Percentiles rank a stretch among this genome's conserved stretches.
phyloP scores from a whole-genome alignment of 2,888 invertebrate genomes.

The Apotomis capreana region DNA sequence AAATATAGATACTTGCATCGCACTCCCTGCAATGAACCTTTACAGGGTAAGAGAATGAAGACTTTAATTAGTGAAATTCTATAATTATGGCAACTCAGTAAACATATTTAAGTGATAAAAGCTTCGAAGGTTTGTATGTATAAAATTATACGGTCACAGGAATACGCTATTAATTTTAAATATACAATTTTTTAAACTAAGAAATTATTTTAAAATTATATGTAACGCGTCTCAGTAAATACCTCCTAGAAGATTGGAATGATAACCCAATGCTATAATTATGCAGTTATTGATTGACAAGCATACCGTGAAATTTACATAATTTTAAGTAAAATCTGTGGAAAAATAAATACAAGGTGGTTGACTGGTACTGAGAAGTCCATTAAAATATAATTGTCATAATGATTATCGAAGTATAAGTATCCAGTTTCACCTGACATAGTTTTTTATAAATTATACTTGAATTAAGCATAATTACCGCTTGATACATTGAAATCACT shows the following conservation, averaged over 20 bases:
- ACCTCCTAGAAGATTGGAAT: neutral
- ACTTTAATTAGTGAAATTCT: no score
- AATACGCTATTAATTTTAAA: no score
- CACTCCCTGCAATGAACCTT: no score
- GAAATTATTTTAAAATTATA: neutral
- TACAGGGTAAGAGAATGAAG: no score
- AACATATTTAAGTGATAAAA: no score
- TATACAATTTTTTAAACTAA: no score
- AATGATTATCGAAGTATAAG: neutral
- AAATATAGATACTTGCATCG: no score
- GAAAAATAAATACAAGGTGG: neutral
- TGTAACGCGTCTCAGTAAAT: neutral
- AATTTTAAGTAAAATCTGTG: conserved; percentile 9
- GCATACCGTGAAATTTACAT: conserved; percentile 20
- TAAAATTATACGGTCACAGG: no score
- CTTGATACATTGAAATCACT: neutral
- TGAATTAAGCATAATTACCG: neutral
- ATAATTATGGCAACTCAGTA: no score
- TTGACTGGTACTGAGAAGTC: neutral
- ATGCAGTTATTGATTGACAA: neutral
- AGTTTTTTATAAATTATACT: neutral
- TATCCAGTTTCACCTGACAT: conserved; percentile 2
- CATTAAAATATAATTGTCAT: conserved; percentile 14
- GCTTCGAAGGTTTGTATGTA: no score
- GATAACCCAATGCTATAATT: neutral